These are phyloP conservation scores for Grus americana DNA, from an alignment of 2,113 vertebrate species.

Conservation along the genomic window DNA sequence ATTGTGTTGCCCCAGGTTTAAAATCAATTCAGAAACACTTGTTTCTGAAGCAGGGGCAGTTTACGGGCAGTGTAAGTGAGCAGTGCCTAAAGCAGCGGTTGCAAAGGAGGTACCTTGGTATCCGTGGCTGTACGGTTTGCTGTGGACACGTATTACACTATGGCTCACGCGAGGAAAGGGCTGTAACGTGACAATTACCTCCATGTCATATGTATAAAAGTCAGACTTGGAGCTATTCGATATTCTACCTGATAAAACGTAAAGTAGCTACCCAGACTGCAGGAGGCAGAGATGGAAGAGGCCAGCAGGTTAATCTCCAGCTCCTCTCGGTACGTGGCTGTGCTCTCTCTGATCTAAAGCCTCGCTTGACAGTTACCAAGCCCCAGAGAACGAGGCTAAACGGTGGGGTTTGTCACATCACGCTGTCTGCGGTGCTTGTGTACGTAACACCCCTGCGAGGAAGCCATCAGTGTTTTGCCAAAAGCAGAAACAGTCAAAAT, in stretches of 20 bases:
- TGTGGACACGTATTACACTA: neutral
- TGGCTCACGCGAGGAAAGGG: neutral
- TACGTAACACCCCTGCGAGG: neutral
- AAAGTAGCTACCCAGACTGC: neutral
- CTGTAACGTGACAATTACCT: neutral
- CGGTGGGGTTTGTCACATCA: neutral
- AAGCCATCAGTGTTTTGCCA: neutral
- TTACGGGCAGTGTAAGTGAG: neutral
- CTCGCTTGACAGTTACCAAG: neutral
- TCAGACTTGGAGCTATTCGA: neutral
- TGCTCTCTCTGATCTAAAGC: neutral
- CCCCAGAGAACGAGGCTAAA: neutral
- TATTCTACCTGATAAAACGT: neutral
- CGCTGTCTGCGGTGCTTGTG: neutral
- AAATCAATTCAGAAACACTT: neutral
- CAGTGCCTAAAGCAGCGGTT: neutral
- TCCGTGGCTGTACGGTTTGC: neutral
- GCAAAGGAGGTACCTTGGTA: neutral
- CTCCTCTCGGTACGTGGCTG: neutral
- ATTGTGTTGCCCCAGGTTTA: neutral
- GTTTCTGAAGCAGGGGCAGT: neutral
- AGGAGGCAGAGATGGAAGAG: neutral
- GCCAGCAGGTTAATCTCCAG: neutral
- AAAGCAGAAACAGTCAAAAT: neutral
- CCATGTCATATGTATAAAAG: neutral